phyloP scores from a whole-genome alignment of 1,140 invertebrate species.

The Anoplophora glabripennis region DNA sequence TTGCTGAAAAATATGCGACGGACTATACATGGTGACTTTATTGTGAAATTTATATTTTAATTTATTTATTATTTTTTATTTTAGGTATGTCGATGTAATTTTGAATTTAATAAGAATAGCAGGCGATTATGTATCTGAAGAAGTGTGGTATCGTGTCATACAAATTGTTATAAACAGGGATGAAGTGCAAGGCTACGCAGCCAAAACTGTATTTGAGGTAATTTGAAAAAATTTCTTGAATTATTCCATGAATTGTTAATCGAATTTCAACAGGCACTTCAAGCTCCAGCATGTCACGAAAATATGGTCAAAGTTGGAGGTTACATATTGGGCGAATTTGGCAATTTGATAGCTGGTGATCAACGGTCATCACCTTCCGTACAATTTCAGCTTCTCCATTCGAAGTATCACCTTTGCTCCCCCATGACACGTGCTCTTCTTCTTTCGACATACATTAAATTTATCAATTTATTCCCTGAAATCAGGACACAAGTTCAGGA shows the following conservation, averaged over 20 bases:
- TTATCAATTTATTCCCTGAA: constrained; percentile 98
- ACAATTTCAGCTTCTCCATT: constrained; percentile 96
- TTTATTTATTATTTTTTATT: constrained; percentile 6
- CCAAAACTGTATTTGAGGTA: constrained; percentile 98
- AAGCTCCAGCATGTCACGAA: constrained; percentile 98
- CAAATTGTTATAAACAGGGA: constrained; percentile 99
- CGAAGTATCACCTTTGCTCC: constrained; percentile 98
- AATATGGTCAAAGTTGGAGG: constrained; percentile 99
- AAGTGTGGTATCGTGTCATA: constrained; percentile 99
- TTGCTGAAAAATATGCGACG: constrained; percentile 99
- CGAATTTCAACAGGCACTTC: constrained; percentile 70
- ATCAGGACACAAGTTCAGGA: constrained; percentile 96
- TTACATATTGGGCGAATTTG: constrained; percentile 99
- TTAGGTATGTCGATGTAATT: constrained; percentile 96
- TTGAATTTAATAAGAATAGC: constrained; percentile 98
- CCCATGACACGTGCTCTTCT: constrained; percentile 93
- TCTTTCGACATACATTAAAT: constrained; percentile 98
- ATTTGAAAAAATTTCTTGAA: constrained; percentile 6
- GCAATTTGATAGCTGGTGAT: constrained; percentile 98
- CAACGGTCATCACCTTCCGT: constrained; percentile 92
- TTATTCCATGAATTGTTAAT: constrained; percentile 1
- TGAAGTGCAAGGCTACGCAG: constrained; percentile 98
- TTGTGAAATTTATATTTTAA: background rate
- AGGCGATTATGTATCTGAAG: constrained; percentile 96
- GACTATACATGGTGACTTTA: constrained; percentile 92